Evolutionary conservation across 2,888 invertebrate genomes (phyloP).

Genomic region (Adelphocoris suturalis): DNA sequence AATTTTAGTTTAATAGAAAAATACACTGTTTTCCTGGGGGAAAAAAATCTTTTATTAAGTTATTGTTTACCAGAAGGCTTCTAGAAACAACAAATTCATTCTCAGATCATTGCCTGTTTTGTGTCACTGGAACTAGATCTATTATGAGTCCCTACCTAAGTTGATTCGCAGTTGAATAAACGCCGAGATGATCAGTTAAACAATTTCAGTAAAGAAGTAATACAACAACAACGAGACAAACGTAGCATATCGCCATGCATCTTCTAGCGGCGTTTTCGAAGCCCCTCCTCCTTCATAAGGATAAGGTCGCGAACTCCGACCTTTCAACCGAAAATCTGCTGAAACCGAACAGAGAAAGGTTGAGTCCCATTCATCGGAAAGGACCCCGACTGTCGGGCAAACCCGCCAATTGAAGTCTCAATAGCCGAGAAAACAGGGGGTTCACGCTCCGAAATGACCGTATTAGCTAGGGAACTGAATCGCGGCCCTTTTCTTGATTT

Average conservation of each 20-base stretch:
- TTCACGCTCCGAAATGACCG: slow-evolving; percentile 1
- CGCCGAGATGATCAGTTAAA: too few relatives aligned
- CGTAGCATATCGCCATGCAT: background rate
- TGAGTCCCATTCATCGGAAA: background rate
- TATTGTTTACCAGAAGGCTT: too few relatives aligned
- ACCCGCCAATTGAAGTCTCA: slow-evolving; percentile 32
- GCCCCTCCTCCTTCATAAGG: background rate
- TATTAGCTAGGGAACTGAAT: slow-evolving; percentile 2
- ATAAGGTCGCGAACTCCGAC: slow-evolving; percentile 36
- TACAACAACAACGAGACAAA: too few relatives aligned
- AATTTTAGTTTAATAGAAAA: too few relatives aligned
- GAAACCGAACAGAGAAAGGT: background rate
- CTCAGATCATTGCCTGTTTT: too few relatives aligned
- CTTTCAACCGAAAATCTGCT: background rate
- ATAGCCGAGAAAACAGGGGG: background rate
- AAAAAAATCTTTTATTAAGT: too few relatives aligned
- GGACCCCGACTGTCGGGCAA: background rate
- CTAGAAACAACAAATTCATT: too few relatives aligned
- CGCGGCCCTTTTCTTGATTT: slow-evolving; percentile 6
- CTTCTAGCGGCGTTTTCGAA: background rate
- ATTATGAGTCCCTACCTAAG: too few relatives aligned
- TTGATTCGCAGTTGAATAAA: too few relatives aligned
- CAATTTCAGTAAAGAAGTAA: too few relatives aligned
- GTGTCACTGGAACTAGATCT: too few relatives aligned
- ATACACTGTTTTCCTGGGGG: too few relatives aligned